Evolutionary conservation across 2,113 vertebrate species (phyloP).

Genomic region (Coptodon bakossiorum): DNA sequence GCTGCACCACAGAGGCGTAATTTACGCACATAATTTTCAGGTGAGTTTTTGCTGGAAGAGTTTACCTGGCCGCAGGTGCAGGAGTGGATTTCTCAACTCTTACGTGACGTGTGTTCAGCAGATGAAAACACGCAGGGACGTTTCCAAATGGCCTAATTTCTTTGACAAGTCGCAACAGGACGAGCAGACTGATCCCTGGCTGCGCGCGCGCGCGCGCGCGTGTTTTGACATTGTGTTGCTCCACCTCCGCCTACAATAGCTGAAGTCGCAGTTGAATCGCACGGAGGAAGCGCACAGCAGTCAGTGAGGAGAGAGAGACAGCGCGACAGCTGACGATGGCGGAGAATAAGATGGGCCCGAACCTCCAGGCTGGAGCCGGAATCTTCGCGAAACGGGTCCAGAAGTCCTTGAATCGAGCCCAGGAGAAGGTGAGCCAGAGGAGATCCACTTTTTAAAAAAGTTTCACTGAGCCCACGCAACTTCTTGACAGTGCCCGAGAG

Average conservation of each 20-base stretch:
- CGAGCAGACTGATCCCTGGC: background rate
- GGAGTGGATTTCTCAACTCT: background rate
- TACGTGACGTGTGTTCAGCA: background rate
- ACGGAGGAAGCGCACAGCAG: slow-evolving; percentile 9
- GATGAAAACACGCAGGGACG: background rate
- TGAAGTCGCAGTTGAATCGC: background rate
- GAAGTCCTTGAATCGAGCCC: slow-evolving; percentile 85
- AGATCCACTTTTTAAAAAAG: fast-evolving
- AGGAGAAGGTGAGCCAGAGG: slow-evolving; percentile 83
- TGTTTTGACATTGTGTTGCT: slow-evolving; percentile 1
- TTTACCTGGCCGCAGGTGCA: background rate
- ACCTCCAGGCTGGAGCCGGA: slow-evolving; percentile 79
- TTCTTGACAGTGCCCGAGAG: background rate
- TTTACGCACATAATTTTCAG: slow-evolving; percentile 16
- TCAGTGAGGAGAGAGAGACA: background rate
- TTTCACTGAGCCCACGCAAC: background rate
- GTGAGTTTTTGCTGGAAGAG: slow-evolving; percentile 3
- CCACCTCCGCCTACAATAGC: slow-evolving; percentile 29
- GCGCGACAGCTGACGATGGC: slow-evolving; percentile 74
- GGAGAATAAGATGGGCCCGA: slow-evolving; percentile 75
- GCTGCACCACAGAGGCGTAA: background rate
- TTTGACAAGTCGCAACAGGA: slow-evolving; percentile 14
- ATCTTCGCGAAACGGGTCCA: slow-evolving; percentile 88
- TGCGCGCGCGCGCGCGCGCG: background rate
- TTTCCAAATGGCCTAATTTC: background rate